A percentile compares a stretch with the other conserved stretches of the same genome.
These are phyloP conservation scores for Thymelicus acteon DNA, from an alignment of 2,888 invertebrate genomes.

Conservation along the genomic window DNA sequence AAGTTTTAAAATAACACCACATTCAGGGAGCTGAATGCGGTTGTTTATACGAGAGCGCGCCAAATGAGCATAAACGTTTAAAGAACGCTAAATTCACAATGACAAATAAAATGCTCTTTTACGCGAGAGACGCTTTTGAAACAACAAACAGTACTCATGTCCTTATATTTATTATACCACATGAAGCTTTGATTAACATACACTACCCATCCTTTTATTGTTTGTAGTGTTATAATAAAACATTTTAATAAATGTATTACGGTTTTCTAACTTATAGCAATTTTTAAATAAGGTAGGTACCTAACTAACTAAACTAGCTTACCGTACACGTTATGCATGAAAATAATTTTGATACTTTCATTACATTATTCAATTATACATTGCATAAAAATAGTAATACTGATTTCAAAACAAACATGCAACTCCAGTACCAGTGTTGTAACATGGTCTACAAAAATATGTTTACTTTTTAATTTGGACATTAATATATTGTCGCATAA, in stretches of 20 bases:
- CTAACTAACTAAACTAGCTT: neutral
- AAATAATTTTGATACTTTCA: neutral
- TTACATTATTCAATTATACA: neutral
- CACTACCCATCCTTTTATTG: too few species aligned
- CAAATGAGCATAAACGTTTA: conserved; percentile 75
- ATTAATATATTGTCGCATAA: conserved; percentile 79
- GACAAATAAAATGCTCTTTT: conserved; percentile 74
- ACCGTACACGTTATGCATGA: neutral
- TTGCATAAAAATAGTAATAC: conserved; percentile 33
- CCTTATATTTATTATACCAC: conserved; percentile 42
- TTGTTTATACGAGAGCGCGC: conserved; percentile 61
- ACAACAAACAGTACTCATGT: conserved; percentile 44
- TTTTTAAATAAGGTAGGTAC: neutral
- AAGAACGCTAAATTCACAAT: conserved; percentile 69
- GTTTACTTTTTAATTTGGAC: conserved; percentile 72
- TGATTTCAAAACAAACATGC: conserved; percentile 26
- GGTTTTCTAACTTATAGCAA: neutral
- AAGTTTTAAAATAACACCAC: conserved; percentile 61
- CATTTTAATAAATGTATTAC: neutral
- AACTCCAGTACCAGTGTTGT: conserved; percentile 46
- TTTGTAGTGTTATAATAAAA: neutral
- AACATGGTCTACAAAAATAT: conserved; percentile 53
- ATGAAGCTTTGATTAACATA: conserved; percentile 3
- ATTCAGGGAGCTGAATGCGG: conserved; percentile 56
- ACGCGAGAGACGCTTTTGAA: conserved; percentile 59